phyloP scores from a whole-genome alignment of 2,113 vertebrate genomes.

The Shinisaurus crocodilurus region DNA sequence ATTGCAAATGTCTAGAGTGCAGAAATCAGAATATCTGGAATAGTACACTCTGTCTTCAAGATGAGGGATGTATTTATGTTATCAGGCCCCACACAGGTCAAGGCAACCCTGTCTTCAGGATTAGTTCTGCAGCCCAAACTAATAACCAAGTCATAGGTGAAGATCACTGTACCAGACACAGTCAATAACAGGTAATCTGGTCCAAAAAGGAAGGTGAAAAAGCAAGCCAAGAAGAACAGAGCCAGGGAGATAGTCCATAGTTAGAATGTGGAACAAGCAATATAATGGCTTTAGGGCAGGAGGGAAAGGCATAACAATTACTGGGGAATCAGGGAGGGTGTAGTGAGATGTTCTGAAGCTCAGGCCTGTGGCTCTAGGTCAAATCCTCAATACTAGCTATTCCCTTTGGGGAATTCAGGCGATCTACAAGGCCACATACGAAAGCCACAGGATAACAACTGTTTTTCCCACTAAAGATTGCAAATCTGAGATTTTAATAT shows the following conservation, averaged over 20 bases:
- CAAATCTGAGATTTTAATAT: neutral
- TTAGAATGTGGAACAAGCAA: neutral
- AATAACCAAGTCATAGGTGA: neutral
- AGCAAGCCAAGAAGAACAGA: neutral
- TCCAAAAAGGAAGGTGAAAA: neutral
- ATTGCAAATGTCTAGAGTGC: neutral
- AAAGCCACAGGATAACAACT: neutral
- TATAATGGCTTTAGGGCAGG: neutral
- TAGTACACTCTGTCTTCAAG: neutral
- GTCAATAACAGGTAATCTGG: neutral
- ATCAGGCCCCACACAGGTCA: neutral
- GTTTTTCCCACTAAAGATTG: neutral
- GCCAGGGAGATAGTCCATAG: neutral
- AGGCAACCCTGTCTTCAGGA: neutral
- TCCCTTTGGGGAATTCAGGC: neutral
- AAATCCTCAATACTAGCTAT: neutral
- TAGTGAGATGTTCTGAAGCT: neutral
- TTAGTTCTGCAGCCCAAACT: neutral
- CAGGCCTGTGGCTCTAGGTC: neutral
- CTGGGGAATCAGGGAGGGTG: neutral
- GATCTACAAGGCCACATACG: neutral
- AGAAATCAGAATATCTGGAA: neutral
- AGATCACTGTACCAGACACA: neutral
- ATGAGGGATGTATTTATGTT: neutral
- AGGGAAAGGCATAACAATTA: neutral